Evolutionary conservation across 1,140 invertebrate genomes (phyloP).

Genomic region (Ridgeia piscesae): DNA sequence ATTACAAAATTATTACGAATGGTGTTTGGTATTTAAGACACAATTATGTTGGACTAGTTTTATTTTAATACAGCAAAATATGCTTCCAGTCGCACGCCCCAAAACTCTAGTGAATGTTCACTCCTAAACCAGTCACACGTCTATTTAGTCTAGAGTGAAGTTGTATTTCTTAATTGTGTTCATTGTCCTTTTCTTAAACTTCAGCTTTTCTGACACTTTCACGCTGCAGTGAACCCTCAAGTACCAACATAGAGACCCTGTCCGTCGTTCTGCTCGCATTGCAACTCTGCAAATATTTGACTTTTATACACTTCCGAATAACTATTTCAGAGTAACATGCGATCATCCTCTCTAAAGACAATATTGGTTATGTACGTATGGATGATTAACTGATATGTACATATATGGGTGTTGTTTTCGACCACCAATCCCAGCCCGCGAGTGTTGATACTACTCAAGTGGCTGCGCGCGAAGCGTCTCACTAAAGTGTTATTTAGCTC

Average conservation of each 20-base stretch:
- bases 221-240: too few species aligned
- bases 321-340: background rate
- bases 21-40: too few species aligned
- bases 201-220: too few species aligned
- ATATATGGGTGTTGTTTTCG: background rate
- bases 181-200: too few species aligned
- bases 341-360: background rate
- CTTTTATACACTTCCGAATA: background rate
- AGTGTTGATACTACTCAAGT: background rate
- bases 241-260: background rate
- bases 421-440: background rate
- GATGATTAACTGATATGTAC: background rate
- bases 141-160: too few species aligned
- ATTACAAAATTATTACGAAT: too few species aligned
- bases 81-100: too few species aligned
- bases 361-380: background rate
- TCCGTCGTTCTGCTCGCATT: background rate
- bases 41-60: too few species aligned
- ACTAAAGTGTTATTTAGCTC: background rate
- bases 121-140: too few species aligned
- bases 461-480: background rate
- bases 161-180: too few species aligned
- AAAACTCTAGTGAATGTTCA: too few species aligned
- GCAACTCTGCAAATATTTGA: background rate
- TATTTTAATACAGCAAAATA: too few species aligned